Conservation (phyloP, 2,888 invertebrate genomes). For the Noctua fimbriata region DNA sequence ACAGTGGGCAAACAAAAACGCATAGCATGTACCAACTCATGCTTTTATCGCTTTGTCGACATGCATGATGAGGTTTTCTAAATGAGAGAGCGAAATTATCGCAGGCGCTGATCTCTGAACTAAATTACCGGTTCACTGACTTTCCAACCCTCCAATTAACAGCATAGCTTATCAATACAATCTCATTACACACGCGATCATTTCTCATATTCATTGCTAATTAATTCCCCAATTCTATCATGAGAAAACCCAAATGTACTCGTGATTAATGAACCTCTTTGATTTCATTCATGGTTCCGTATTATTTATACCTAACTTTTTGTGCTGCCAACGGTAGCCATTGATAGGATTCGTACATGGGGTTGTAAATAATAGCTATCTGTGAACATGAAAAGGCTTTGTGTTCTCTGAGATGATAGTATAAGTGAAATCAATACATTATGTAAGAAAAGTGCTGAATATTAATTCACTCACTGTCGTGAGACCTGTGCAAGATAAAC, state of each 20-base stretch:
- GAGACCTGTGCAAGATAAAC: no score
- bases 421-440: background rate
- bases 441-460: background rate
- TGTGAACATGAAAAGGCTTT: slow-evolving; percentile 21
- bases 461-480: background rate
- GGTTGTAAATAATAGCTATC: slow-evolving; percentile 2
- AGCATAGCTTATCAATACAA: background rate
- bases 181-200: background rate
- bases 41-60: background rate
- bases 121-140: background rate
- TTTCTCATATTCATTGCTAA: slow-evolving; percentile 6
- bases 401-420: background rate
- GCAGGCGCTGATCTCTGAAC: background rate
- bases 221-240: slow-evolving; percentile 34
- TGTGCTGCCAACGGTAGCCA: slow-evolving; percentile 6
- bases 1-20: background rate
- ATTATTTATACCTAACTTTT: slow-evolving; percentile 24
- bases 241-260: slow-evolving; percentile 14
- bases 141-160: background rate
- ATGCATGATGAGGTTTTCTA: background rate
- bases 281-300: slow-evolving; percentile 39
- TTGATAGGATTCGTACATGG: slow-evolving; percentile 24
- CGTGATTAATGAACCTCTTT: slow-evolving; percentile 46
- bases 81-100: background rate
- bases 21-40: background rate